Percentiles rank a stretch among this genome's conserved stretches.
Conservation (phyloP, 2,888 invertebrate species). For the Apamea anceps region DNA sequence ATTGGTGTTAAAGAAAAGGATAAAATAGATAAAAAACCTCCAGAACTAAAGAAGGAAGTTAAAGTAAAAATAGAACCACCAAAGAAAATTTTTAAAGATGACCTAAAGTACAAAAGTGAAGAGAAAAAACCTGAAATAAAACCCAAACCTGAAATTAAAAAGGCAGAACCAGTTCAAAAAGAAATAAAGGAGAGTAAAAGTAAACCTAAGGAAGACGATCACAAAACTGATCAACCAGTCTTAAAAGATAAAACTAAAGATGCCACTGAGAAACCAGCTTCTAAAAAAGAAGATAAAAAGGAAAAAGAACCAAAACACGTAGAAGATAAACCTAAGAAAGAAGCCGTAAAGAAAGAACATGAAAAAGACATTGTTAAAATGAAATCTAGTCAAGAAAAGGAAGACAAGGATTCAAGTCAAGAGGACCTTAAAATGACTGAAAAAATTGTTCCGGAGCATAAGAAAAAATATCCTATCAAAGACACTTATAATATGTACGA, state of each 20-base stretch:
- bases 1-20: constrained; percentile 25
- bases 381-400: constrained; percentile 56
- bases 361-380: constrained; percentile 49
- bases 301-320: constrained; percentile 57
- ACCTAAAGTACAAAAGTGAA: constrained; percentile 18
- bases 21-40: constrained; percentile 20
- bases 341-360: constrained; percentile 52
- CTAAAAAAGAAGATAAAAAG: constrained; percentile 66
- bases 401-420: constrained; percentile 39
- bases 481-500: constrained; percentile 61
- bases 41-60: constrained; percentile 37
- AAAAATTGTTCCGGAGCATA: constrained; percentile 55
- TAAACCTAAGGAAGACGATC: constrained; percentile 42
- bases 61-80: constrained; percentile 31
- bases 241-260: constrained; percentile 46
- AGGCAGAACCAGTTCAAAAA: constrained; percentile 49
- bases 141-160: constrained; percentile 56
- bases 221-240: constrained; percentile 40
- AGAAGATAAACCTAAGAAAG: constrained; percentile 62
- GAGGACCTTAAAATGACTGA: constrained; percentile 52
- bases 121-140: constrained; percentile 30
- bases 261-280: constrained; percentile 9
- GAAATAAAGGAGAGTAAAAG: constrained; percentile 58
- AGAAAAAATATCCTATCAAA: constrained; percentile 63
- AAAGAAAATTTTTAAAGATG: constrained; percentile 30